Evolutionary conservation across 2,797 vertebrate species (phyloP), one percentile per base, ranked within the genome.

Genomic region (Lagorchestes hirsutus): DNA sequence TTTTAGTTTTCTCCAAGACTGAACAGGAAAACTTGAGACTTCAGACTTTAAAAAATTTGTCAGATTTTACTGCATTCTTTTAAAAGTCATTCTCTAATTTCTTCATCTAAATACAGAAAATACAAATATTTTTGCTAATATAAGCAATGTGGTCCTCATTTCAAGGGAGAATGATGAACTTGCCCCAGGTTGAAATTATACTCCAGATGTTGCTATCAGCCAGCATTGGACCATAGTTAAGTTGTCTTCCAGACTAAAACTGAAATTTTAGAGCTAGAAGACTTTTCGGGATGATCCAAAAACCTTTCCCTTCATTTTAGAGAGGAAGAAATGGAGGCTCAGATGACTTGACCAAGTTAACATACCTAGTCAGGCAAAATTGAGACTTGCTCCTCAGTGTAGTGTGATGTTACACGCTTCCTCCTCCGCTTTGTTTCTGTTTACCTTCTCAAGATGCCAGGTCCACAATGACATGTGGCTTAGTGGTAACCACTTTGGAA

Each of bases 1-100:
- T 94, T 56, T 96, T 40, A 96, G 96, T 56, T 94, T 95, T 94
- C 40, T 55, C 93, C n/a, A 92, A 90, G 90, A 18, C 40, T 58
- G 91, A n/a, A 22, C 40, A 93, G 55, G 91, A 59, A 91, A 96
- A 55, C 93, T 90, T 92, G 55, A 96, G 27, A 50, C 94, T 40
- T n/a, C 95, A 91, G 50, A 62, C 95, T 94, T 50, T 92, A 54
- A 82, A 96, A 94, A n/a, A 24, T 54, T 8, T 91, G 74, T 94
- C 59, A 93, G 40, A 57, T 74, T 59, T 95, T 92, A 90, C 11
- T 95, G 28, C 22, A 93, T 94, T 93, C 59, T 93, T 90, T 95
- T 54, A 87, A 91, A 93, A 95, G 4, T 46, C 50, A 90, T 82
- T 93, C 14, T 90, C 93, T 95, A 92, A 52, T 93, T 90, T 13